Evolutionary conservation across 2,113 vertebrate species (phyloP).

Genomic region (Osmerus eperlanus): DNA sequence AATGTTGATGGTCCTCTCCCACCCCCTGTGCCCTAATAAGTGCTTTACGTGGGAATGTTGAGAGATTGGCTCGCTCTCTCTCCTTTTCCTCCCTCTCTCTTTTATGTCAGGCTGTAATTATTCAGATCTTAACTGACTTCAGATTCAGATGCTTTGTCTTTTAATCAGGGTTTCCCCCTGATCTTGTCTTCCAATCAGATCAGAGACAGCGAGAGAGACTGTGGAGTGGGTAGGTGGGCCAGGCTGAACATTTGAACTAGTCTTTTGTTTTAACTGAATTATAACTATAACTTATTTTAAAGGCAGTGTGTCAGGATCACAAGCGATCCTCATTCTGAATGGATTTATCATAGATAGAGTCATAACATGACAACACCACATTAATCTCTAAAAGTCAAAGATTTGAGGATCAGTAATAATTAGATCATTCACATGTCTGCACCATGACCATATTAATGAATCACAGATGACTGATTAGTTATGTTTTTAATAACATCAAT

Average conservation of each 20-base stretch:
- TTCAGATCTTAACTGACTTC: slow-evolving; percentile 15
- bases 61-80: background rate
- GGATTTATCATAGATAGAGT: too few species aligned
- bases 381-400: too few species aligned
- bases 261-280: too few species aligned
- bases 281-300: too few species aligned
- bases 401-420: too few species aligned
- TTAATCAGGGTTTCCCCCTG: background rate
- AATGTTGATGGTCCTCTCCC: slow-evolving; percentile 13
- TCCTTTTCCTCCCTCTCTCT: background rate
- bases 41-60: slow-evolving; percentile 2
- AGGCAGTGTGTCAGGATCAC: too few species aligned
- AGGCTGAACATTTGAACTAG: too few species aligned
- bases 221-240: background rate
- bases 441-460: background rate
- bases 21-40: background rate
- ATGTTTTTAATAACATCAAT: background rate
- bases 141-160: slow-evolving; percentile 1
- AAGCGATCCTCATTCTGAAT: too few species aligned
- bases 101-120: slow-evolving; percentile 25
- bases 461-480: background rate
- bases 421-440: too few species aligned
- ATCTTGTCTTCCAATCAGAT: background rate
- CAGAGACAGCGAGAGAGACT: background rate
- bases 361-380: too few species aligned